Evolutionary conservation across 2,113 vertebrate genomes (phyloP).

Genomic region (human): DNA sequence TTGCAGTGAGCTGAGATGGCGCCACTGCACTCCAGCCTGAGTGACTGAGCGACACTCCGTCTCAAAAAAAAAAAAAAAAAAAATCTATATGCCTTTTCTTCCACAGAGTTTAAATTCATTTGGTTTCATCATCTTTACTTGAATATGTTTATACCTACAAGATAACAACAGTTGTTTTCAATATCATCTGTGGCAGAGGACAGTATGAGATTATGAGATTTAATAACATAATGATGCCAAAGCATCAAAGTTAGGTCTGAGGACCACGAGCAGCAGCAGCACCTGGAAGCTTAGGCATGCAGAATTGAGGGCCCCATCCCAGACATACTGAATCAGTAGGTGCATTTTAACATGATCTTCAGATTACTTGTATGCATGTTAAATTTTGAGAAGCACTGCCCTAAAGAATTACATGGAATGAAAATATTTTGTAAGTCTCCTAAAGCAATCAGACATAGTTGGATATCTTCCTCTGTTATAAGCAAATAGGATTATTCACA

Average conservation of each 20-base stretch:
- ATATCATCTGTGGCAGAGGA: neutral
- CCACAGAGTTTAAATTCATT: neutral
- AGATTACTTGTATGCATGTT: neutral
- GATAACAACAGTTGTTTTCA: neutral
- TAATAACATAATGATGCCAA: neutral
- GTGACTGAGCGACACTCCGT: too few relatives aligned
- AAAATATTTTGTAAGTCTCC: constrained; percentile 44
- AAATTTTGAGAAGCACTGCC: neutral
- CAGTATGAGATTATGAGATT: neutral
- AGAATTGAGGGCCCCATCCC: neutral
- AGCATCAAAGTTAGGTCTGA: neutral
- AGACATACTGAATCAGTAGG: neutral
- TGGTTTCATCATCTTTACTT: neutral
- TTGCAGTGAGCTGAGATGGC: too few relatives aligned
- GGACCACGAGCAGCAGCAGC: neutral
- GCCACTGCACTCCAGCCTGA: too few relatives aligned
- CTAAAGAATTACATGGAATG: constrained; percentile 18
- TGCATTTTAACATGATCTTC: neutral
- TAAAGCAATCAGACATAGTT: constrained; percentile 12
- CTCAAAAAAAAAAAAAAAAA: neutral
- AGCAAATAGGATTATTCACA: constrained; percentile 34
- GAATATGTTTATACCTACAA: neutral
- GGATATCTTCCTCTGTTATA: constrained; percentile 1
- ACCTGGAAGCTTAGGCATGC: neutral
- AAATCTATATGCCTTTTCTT: neutral